Evolutionary conservation across 2,113 vertebrate species (phyloP).

Genomic region (Zootoca vivipara): DNA sequence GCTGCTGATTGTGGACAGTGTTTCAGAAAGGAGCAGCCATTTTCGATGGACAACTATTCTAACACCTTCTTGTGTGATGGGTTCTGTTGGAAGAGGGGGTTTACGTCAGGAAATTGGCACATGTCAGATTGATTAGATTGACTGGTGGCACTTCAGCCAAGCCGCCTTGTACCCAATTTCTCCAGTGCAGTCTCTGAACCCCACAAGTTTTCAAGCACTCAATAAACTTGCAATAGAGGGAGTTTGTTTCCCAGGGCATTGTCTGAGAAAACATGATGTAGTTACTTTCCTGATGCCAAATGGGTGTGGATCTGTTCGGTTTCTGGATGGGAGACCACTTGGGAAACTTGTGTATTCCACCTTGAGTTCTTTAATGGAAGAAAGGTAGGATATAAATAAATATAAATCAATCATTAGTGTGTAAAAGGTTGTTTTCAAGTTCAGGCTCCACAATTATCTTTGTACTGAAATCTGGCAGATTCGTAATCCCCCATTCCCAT

Average conservation of each 20-base stretch:
- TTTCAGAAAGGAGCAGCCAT: neutral
- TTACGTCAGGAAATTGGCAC: neutral
- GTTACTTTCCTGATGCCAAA: neutral
- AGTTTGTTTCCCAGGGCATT: neutral
- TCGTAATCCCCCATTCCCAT: too few species aligned
- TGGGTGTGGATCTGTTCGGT: neutral
- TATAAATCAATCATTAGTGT: neutral
- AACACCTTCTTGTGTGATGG: neutral
- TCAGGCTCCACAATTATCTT: neutral
- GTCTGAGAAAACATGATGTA: neutral
- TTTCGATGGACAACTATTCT: constrained; percentile 38
- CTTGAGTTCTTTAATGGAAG: neutral
- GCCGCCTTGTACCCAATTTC: neutral
- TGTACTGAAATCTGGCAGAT: neutral
- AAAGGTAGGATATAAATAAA: neutral
- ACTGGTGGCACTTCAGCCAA: neutral
- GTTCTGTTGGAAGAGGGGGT: neutral
- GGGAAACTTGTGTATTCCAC: neutral
- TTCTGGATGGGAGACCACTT: neutral
- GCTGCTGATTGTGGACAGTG: constrained; percentile 35
- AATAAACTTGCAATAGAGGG: neutral
- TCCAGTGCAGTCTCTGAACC: neutral
- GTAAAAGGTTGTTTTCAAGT: constrained; percentile 51
- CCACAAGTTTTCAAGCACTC: neutral
- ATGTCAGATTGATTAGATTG: neutral